Base-by-base conservation (phyloP, 2,888 invertebrate species). In the Coelogynopora nodosa region DNA sequence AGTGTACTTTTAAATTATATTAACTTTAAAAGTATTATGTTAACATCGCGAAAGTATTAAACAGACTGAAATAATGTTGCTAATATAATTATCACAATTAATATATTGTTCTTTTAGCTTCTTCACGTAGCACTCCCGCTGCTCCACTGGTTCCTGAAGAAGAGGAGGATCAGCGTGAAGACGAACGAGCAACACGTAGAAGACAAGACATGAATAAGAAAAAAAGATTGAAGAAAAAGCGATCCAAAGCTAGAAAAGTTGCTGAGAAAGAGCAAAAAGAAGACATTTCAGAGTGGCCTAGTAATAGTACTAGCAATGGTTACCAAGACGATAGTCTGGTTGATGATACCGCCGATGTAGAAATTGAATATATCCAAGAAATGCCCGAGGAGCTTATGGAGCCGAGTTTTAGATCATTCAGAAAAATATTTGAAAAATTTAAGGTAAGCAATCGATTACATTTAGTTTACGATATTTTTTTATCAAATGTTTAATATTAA, bases 251-350 rank as follows among this genome's bases (percentile, higher is more conserved):
- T n/a, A 1, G 67, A 88, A 88, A 89, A 28, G 89, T 89, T 86
- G 89, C 86, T 5, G 89, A 89, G 30, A 89, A 88, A 28, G 88
- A 88, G 2, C 0, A 29, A n/a, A 23, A 23, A 10, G 27, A 87
- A 49, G n/a, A 87, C 27, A 28, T 27, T 23, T 31, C 13, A 26
- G 29, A 29, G 29, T n/a, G 23, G 30, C 0, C 23, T 18, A 67
- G 5, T 86, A 28, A 31, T 84, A 2, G 67, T 30, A 23, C 10
- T 26, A 30, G 18, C 18, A 26, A 28, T 26, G 29, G 67, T 0
- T n/a, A 49, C 0, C n/a, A n/a, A n/a, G n/a, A n/a, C n/a, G 30
- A 82, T 31, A 29, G 27, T 23, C 27, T 28, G 2, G n/a, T n/a
- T n/a, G 29, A 28, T 13, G 82, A 82, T 5, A 30, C 30, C 0